Conservation (phyloP, 2,888 invertebrate species). For the Melinaea menophilus region DNA sequence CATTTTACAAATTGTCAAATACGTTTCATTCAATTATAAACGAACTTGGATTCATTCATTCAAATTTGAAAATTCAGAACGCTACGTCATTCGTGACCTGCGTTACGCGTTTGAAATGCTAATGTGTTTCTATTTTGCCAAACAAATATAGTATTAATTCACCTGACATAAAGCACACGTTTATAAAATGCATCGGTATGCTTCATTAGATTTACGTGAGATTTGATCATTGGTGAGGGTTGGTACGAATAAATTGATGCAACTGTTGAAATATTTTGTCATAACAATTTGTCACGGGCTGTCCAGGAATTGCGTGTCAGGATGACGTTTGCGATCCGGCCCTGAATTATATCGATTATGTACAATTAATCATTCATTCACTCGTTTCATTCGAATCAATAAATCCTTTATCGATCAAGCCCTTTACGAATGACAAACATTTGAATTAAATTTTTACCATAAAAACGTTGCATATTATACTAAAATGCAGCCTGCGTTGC, state of each 20-base stretch:
- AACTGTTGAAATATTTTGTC: constrained; percentile 78
- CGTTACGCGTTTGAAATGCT: constrained; percentile 40
- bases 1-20: constrained; percentile 45
- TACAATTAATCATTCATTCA: constrained; percentile 67
- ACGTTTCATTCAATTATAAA: constrained; percentile 43
- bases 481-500: constrained; percentile 9
- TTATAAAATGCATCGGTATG: constrained; percentile 13
- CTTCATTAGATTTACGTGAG: constrained; percentile 33
- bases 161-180: constrained; percentile 17
- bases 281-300: constrained; percentile 75
- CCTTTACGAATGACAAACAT: constrained; percentile 64
- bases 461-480: constrained; percentile 7
- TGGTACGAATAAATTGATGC: constrained; percentile 54
- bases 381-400: constrained; percentile 46
- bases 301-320: constrained; percentile 67
- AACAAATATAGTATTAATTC: constrained; percentile 16
- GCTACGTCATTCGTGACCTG: constrained; percentile 56
- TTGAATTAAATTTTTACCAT: constrained; percentile 42
- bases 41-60: constrained; percentile 57
- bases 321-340: constrained; percentile 57
- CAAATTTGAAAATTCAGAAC: constrained; percentile 56
- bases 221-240: constrained; percentile 51
- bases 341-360: constrained; percentile 71
- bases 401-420: constrained; percentile 62
- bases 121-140: constrained; percentile 25